phyloP scores from a whole-genome alignment of 1,140 invertebrate genomes.

The Riptortus pedestris region DNA sequence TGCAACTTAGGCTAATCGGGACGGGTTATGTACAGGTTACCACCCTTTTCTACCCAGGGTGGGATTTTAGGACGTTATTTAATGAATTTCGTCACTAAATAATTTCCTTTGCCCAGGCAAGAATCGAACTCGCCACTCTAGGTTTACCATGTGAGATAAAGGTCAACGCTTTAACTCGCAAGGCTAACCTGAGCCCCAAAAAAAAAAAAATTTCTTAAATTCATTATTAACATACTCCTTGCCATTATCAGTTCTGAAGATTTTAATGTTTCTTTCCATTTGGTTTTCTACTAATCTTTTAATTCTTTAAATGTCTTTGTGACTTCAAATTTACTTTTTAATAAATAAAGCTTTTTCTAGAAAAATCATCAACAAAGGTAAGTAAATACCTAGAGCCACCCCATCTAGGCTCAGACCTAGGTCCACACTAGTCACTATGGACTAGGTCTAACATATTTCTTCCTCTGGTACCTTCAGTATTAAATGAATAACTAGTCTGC shows the following conservation, averaged over 20 bases:
- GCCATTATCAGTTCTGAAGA: slow-evolving; percentile 32
- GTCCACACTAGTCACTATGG: slow-evolving; percentile 37
- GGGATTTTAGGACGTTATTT: too few relatives aligned
- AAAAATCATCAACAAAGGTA: slow-evolving; percentile 40
- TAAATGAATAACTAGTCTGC: not conserved
- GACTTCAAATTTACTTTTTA: slow-evolving; percentile 10
- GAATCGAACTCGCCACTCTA: too few relatives aligned
- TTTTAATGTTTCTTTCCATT: slow-evolving; percentile 30
- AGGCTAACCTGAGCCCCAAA: too few relatives aligned
- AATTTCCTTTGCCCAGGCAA: too few relatives aligned
- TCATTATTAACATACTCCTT: slow-evolving; percentile 31
- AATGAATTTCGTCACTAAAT: too few relatives aligned
- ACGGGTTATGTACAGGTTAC: too few relatives aligned
- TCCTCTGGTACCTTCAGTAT: not conserved
- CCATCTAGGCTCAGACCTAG: slow-evolving; percentile 35
- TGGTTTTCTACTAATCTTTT: slow-evolving; percentile 1
- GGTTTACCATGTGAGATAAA: too few relatives aligned
- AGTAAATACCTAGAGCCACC: slow-evolving; percentile 37
- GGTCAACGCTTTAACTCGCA: too few relatives aligned
- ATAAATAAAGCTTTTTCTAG: slow-evolving; percentile 25
- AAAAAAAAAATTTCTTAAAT: slow-evolving; percentile 13
- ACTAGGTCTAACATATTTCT: slow-evolving; percentile 21
- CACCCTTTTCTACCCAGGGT: too few relatives aligned
- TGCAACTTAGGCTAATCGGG: too few relatives aligned
- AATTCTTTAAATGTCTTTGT: slow-evolving; percentile 16